Evolutionary conservation across 1,140 invertebrate species (phyloP), one percentile per base, ranked within the genome.

Genomic region (Drosophila eugracilis): DNA sequence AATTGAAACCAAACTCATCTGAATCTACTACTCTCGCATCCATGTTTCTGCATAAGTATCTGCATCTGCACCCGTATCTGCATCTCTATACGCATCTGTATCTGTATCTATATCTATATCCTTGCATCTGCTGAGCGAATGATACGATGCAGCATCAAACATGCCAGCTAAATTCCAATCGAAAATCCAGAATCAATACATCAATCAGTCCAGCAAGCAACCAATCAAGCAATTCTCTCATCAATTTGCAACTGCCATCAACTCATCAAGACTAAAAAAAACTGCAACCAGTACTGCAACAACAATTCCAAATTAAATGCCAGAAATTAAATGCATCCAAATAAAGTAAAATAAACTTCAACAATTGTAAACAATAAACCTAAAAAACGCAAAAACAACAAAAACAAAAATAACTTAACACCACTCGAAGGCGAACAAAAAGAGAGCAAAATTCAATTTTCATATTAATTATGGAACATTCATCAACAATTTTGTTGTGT

Each of bases 391-490:
- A n/a, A n/a, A n/a, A n/a, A n/a, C n/a, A n/a, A n/a, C n/a, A 63
- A 21, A 58, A 70, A 52, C 62, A 60, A 21, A 58, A 60, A 52
- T 21, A 28, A 34, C 22, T 34, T 28, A 52, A 47, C 37, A 57
- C 22, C 39, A 63, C 12, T 59, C 21, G 34, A 50, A 39, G 67
- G 49, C 28, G 24, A 37, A 39, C 28, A 19, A 49, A 41, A 45
- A 37, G 54, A 19, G 49, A 62, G 37, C 10, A 28, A 42, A 66
- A 76, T 74, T 60, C 41, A 32, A 74, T 77, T 59, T 88, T 74
- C 59, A 32, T 53, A 78, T 83, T 86, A 86, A 86, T 88, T 86
- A 86, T 86, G 83, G 83, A 86, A 86, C 78, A 88, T 86, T 86
- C 78, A 88, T 86, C 81, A 88, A 86, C 81, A 74, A 66, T 75